These are phyloP conservation scores for Ectobius pallidus DNA, from an alignment of 2,888 invertebrate genomes.

Conservation along the genomic window DNA sequence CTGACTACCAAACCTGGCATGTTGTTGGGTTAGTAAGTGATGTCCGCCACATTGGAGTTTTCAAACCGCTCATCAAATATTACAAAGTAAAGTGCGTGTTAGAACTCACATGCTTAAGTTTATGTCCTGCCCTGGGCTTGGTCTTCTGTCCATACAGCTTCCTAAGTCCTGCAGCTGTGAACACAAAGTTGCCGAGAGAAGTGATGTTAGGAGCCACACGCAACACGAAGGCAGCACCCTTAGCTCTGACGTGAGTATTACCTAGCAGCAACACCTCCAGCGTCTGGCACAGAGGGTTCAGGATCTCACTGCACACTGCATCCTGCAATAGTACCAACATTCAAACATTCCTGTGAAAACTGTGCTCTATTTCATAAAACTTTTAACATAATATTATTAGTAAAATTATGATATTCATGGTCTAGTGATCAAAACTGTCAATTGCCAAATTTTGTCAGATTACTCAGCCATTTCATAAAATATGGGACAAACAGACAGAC, in stretches of 20 bases:
- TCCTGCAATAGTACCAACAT: slow-evolving; percentile 31
- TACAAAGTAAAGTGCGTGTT: neutral
- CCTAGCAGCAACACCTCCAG: slow-evolving; percentile 33
- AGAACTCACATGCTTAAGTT: slow-evolving; percentile 21
- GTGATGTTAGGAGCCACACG: slow-evolving; percentile 33
- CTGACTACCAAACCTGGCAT: too few species aligned
- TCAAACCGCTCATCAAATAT: too few species aligned
- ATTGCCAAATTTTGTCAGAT: too few species aligned
- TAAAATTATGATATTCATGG: too few species aligned
- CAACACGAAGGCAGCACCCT: slow-evolving; percentile 35
- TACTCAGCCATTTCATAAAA: too few species aligned
- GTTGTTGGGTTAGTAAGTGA: too few species aligned
- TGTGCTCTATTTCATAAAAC: too few species aligned
- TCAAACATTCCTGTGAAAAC: neutral
- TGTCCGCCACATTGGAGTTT: too few species aligned
- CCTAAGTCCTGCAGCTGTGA: slow-evolving; percentile 36
- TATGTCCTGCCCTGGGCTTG: neutral
- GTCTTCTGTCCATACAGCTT: slow-evolving; percentile 22
- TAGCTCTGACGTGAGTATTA: slow-evolving; percentile 33
- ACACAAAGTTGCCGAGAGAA: slow-evolving; percentile 37
- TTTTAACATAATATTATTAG: too few species aligned
- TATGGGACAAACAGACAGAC: too few species aligned
- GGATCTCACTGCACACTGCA: neutral
- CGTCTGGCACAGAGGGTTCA: slow-evolving; percentile 37
- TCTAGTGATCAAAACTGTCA: too few species aligned